Percentiles rank a stretch among this genome's conserved stretches.
Evolutionary conservation across 2,888 invertebrate species (phyloP).

Genomic region (Hypena proboscidalis): DNA sequence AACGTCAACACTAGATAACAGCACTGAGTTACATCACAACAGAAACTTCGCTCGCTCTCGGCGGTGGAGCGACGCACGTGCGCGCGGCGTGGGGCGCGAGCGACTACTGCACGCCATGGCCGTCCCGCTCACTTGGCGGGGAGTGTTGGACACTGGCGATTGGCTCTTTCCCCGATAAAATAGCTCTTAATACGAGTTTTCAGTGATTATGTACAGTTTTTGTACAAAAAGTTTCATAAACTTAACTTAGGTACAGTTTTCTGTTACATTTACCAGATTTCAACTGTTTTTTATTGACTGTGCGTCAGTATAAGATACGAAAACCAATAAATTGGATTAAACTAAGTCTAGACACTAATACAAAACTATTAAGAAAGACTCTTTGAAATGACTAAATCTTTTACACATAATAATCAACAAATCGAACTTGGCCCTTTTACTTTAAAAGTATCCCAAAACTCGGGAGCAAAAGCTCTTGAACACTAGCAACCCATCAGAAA

Average conservation of each 20-base stretch:
- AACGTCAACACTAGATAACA: conserved; percentile 53
- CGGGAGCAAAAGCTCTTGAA: conserved; percentile 58
- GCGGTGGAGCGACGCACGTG: conserved; percentile 36
- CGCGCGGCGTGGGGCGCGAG: conserved; percentile 36
- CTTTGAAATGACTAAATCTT: too few relatives aligned
- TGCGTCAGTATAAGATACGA: too few relatives aligned
- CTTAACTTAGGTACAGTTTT: too few relatives aligned
- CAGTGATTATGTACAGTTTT: neutral
- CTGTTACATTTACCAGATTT: too few relatives aligned
- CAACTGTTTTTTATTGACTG: too few relatives aligned
- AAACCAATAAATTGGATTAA: too few relatives aligned
- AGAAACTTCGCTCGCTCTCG: conserved; percentile 51
- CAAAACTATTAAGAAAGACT: too few relatives aligned
- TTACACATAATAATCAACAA: too few relatives aligned
- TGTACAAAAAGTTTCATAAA: too few relatives aligned
- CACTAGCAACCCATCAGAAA: conserved; percentile 54
- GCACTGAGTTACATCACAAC: conserved; percentile 57
- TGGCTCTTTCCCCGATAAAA: conserved; percentile 16
- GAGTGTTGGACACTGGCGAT: conserved; percentile 54
- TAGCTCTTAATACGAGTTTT: neutral
- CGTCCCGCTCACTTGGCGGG: conserved; percentile 72
- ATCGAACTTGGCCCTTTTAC: too few relatives aligned
- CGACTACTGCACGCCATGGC: conserved; percentile 61
- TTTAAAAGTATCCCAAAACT: conserved; percentile 45
- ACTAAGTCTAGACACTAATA: too few relatives aligned